Evolutionary conservation across 2,888 invertebrate genomes (phyloP).

Genomic region (Diarsia mendica): DNA sequence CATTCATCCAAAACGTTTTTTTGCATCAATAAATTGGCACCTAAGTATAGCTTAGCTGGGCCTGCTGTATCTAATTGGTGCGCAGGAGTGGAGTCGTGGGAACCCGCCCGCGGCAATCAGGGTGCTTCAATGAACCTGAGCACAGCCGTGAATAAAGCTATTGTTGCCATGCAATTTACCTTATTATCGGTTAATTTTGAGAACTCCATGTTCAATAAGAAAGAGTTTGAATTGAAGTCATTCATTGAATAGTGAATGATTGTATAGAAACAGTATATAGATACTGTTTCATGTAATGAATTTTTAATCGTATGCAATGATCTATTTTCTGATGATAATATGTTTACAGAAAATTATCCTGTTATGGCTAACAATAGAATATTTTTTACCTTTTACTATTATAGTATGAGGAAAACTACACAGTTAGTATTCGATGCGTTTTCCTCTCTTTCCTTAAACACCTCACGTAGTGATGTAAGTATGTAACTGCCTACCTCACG

Average conservation of each 20-base stretch:
- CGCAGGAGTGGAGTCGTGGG: slow-evolving; percentile 74
- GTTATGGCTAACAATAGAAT: background rate
- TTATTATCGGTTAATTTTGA: slow-evolving; percentile 49
- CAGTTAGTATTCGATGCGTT: slow-evolving; percentile 7
- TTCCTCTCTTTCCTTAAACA: slow-evolving; percentile 23
- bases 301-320: background rate
- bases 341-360: background rate
- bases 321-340: background rate
- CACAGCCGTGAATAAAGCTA: slow-evolving; percentile 52
- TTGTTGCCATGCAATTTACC: slow-evolving; percentile 57
- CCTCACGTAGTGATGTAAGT: slow-evolving; percentile 26
- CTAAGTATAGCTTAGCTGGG: slow-evolving; percentile 66
- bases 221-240: slow-evolving; percentile 9
- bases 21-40: slow-evolving; percentile 63
- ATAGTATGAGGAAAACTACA: slow-evolving; percentile 26
- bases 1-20: slow-evolving; percentile 47
- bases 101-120: slow-evolving; percentile 70
- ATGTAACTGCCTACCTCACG: slow-evolving; percentile 16
- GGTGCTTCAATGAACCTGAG: slow-evolving; percentile 56
- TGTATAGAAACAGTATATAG: background rate
- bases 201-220: slow-evolving; percentile 29
- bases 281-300: no score
- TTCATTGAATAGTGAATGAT: slow-evolving; percentile 13
- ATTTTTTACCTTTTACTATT: background rate
- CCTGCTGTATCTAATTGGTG: slow-evolving; percentile 76